Base-by-base conservation (phyloP, 2,113 vertebrate species). In the Illadopsis cleaveri region DNA sequence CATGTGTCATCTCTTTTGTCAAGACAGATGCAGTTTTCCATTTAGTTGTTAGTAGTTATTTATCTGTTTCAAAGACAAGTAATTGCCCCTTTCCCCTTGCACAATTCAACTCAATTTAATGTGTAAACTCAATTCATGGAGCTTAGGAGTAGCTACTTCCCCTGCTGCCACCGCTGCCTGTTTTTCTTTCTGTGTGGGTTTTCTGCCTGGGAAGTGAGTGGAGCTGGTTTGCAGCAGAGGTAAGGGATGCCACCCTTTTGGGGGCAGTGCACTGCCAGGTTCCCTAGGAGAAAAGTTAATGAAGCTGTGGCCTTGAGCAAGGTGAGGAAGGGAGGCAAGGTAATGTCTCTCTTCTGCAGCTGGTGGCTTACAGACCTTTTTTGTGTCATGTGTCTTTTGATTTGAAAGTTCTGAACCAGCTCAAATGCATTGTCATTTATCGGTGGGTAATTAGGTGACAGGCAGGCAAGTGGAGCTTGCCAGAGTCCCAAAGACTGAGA, bases 401-500 rank as follows among this genome's bases (percentile, higher is more conserved):
- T 54, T 68, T 76, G 79, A 88, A 7, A n/a, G 44, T 42, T 85
- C 58, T 51, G 82, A 73, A 58, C 0, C n/a, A 66, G 51, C 79
- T 93, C 78, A 87, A 48, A 23, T 7, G 6, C 48, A 10, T 3
- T 72, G 60, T 45, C 81, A 60, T 70, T 79, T 87, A 48, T 56
- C 89, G 71, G 30, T 90, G 82, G 37, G 38, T 80, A 83, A 90
- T 96, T 83, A 77, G 75, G 78, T 83, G 90, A 62, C 82, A 94
- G 88, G 40, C 86, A 91, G 89, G 35, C 81, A 76, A 80, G 30
- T 37, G 68, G 35, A 68, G 81, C 78, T 91, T 82, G 69, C 66
- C 75, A 86, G 50, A 77, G 82, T 66, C 75, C 71, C 60, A 56
- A 53, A 81, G 68, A 37, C 51, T 68, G 60, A 56, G 71, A 77